A percentile compares a stretch with the other conserved stretches of the same genome.
Evolutionary conservation across 1,140 invertebrate genomes (phyloP).

Genomic region (Eubasilissa regina): DNA sequence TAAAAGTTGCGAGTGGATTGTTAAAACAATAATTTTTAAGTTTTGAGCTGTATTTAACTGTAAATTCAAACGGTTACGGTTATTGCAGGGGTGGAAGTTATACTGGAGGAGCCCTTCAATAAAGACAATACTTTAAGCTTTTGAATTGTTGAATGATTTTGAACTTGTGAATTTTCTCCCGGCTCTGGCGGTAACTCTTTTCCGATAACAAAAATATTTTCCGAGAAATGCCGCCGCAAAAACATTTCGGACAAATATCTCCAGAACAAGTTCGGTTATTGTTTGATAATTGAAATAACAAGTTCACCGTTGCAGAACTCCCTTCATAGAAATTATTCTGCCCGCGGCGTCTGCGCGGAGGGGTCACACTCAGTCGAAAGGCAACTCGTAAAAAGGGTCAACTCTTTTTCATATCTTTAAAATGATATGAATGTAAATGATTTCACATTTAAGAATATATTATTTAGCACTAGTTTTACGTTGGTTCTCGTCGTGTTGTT

Average conservation of each 20-base stretch:
- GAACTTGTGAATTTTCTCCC: neutral
- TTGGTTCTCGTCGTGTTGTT: no score
- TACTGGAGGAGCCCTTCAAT: neutral
- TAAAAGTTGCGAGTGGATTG: no score
- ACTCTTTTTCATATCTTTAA: no score
- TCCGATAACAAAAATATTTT: slow-evolving; percentile 5
- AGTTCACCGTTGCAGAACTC: slow-evolving; percentile 46
- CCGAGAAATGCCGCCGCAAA: slow-evolving; percentile 8
- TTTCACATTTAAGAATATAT: no score
- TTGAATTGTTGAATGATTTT: neutral
- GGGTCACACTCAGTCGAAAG: neutral
- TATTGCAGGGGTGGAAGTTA: neutral
- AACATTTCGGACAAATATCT: slow-evolving; percentile 33
- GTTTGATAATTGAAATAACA: slow-evolving; percentile 57
- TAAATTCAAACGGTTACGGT: no score
- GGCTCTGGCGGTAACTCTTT: neutral
- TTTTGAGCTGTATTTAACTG: no score
- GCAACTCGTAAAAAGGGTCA: neutral
- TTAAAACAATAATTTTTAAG: no score
- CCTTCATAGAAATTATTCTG: slow-evolving; percentile 13
- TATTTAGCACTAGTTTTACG: no score
- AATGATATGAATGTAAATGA: no score
- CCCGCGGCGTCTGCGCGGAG: neutral
- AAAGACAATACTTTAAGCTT: slow-evolving; percentile 20
- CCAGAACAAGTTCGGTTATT: slow-evolving; percentile 49